Evolutionary conservation across 2,888 invertebrate genomes (phyloP).

Genomic region (Conomelus anceps): DNA sequence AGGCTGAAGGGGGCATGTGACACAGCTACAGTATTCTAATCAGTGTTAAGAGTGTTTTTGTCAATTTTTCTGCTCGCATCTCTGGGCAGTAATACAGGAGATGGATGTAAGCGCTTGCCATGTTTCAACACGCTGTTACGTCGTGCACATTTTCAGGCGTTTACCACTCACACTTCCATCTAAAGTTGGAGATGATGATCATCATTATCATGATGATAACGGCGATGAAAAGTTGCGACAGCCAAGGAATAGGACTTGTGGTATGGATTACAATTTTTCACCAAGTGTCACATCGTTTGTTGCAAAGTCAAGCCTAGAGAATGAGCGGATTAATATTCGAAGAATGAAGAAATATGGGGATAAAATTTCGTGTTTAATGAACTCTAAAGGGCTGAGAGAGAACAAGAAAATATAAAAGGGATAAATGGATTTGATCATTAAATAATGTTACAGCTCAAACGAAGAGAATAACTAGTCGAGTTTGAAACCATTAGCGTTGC

Average conservation of each 20-base stretch:
- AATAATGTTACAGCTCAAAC: too few species aligned
- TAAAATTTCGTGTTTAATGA: background rate
- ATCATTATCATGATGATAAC: background rate
- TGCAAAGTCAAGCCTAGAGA: background rate
- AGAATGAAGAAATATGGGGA: background rate
- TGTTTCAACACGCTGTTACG: background rate
- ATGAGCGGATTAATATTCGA: background rate
- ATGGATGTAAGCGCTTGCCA: background rate
- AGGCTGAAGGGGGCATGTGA: background rate
- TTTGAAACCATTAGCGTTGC: too few species aligned
- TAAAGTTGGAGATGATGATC: background rate
- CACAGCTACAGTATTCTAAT: background rate
- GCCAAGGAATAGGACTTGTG: background rate
- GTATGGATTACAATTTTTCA: background rate
- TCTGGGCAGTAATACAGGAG: background rate
- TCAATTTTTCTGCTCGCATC: background rate
- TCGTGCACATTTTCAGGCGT: background rate
- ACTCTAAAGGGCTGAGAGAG: background rate
- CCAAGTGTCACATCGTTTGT: background rate
- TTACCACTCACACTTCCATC: background rate
- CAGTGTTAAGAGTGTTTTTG: background rate
- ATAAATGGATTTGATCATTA: too few species aligned
- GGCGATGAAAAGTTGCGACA: background rate
- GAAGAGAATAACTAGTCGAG: too few species aligned
- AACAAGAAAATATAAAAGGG: too few species aligned